Conservation (phyloP, 2,797 vertebrate genomes). For the Poeciliopsis turneri region DNA sequence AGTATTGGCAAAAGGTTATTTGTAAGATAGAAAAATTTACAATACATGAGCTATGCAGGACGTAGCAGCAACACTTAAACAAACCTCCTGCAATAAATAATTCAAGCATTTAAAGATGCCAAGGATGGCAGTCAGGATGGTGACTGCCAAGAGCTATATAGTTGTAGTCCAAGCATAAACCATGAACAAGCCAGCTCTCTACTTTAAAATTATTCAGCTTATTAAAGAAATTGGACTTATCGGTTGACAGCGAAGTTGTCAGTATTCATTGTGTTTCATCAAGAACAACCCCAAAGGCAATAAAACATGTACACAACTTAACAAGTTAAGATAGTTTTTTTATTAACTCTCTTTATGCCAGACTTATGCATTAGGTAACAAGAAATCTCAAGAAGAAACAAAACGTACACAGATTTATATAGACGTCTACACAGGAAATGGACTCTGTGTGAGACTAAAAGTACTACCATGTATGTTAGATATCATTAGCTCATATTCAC, state of each 20-base stretch:
- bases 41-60: slow-evolving; percentile 3
- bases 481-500: background rate
- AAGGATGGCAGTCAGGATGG: slow-evolving; percentile 16
- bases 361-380: background rate
- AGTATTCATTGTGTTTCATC: background rate
- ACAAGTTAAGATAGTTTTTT: background rate
- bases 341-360: background rate
- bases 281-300: background rate
- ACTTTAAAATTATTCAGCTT: background rate
- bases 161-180: background rate
- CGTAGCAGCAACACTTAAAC: slow-evolving; percentile 31
- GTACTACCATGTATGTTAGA: background rate
- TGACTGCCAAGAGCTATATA: background rate
- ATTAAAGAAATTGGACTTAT: background rate
- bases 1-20: background rate
- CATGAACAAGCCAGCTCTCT: background rate
- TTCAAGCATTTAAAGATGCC: slow-evolving; percentile 45
- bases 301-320: background rate
- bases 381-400: background rate
- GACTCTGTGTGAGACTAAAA: background rate
- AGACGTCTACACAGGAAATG: background rate
- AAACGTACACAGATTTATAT: background rate
- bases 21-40: background rate
- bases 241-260: background rate
- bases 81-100: slow-evolving; percentile 53